These are phyloP conservation scores for Eremophila alpestris DNA, from an alignment of 2,797 vertebrate genomes.

Conservation along the genomic window DNA sequence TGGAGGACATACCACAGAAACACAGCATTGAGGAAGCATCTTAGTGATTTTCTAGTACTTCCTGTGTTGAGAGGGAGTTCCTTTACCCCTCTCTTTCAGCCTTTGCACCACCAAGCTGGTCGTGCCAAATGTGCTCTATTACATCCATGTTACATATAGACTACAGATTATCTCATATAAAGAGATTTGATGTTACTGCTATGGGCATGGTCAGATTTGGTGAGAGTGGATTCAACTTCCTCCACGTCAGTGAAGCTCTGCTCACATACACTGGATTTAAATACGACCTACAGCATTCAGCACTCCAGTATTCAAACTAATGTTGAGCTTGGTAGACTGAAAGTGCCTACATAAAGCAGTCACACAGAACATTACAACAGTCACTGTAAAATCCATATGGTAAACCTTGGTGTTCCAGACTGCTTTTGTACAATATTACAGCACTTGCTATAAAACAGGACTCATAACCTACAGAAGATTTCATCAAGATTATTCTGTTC, in stretches of 20 bases:
- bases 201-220: background rate
- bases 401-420: background rate
- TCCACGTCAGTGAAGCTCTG: background rate
- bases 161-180: background rate
- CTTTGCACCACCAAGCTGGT: background rate
- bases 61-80: background rate
- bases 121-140: background rate
- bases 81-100: background rate
- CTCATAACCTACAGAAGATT: background rate
- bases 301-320: background rate
- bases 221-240: background rate
- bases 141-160: background rate
- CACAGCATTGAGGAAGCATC: accelerated
- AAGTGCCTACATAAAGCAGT: background rate
- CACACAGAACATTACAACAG: background rate
- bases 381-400: background rate
- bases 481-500: background rate
- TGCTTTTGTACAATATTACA: background rate
- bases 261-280: background rate
- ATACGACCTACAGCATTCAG: background rate
- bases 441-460: background rate
- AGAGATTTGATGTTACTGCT: background rate
- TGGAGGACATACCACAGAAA: background rate
- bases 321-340: background rate
- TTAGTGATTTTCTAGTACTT: background rate